Conservation (phyloP, 1,140 invertebrate species). For the Drosophila murphyi region DNA sequence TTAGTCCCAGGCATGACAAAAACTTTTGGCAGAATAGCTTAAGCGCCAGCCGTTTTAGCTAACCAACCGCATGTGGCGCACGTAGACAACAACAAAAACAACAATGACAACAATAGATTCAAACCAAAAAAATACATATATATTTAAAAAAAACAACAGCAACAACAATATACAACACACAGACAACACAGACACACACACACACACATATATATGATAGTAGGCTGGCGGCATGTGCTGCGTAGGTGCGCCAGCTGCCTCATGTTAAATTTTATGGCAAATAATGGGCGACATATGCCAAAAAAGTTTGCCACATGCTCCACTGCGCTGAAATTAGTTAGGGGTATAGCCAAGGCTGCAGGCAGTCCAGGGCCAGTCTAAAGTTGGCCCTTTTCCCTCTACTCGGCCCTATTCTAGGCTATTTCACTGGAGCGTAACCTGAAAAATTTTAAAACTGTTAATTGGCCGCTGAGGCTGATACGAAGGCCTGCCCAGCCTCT, state of each 20-base stretch:
- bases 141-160: no score
- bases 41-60: constrained; percentile 63
- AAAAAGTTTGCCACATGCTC: constrained; percentile 72
- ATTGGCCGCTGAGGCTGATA: constrained; percentile 67
- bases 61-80: constrained; percentile 65
- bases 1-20: constrained; percentile 81
- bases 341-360: constrained; percentile 52
- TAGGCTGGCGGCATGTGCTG: constrained; percentile 20
- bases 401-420: neutral
- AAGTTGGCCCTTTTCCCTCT: constrained; percentile 22
- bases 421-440: constrained; percentile 14
- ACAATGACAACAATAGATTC: constrained; percentile 43
- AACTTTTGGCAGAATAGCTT: constrained; percentile 81
- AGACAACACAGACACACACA: constrained; percentile 1
- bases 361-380: constrained; percentile 39
- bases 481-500: constrained; percentile 9
- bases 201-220: constrained; percentile 20
- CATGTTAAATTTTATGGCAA: constrained; percentile 72
- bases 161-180: neutral
- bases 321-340: constrained; percentile 73
- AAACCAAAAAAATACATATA: neutral
- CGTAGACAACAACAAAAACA: constrained; percentile 46
- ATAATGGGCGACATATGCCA: constrained; percentile 77
- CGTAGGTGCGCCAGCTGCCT: constrained; percentile 38
- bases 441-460: constrained; percentile 73